A percentile compares a stretch with the other conserved stretches of the same genome.
phyloP scores from a whole-genome alignment of 2,888 invertebrate species.

The Norana najaformis region DNA sequence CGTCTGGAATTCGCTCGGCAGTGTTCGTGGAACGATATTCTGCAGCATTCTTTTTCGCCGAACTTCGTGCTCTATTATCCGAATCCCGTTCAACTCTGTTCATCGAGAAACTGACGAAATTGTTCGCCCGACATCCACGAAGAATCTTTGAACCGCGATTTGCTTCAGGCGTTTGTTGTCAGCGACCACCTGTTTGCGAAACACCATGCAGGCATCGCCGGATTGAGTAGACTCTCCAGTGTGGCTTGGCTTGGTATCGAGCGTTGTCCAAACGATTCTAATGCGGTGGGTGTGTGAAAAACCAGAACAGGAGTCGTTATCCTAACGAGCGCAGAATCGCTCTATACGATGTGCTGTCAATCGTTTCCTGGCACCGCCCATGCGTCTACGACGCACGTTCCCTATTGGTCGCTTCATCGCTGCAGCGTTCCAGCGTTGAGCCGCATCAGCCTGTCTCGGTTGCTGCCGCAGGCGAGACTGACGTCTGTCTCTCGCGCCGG shows the following conservation, averaged over 20 bases:
- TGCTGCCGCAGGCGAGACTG: slow-evolving; percentile 1
- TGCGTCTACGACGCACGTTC: background rate
- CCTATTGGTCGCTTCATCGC: background rate
- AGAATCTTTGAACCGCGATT: background rate
- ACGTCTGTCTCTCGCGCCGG: background rate
- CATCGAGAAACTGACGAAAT: background rate
- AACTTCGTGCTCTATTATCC: background rate
- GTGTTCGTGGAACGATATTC: too few relatives aligned
- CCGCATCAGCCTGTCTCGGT: background rate
- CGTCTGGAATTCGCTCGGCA: background rate
- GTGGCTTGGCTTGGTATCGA: background rate
- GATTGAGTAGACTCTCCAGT: background rate
- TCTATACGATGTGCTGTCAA: background rate
- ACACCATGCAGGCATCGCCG: background rate
- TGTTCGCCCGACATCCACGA: too few relatives aligned
- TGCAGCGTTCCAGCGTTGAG: background rate
- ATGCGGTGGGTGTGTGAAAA: background rate
- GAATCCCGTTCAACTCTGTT: background rate
- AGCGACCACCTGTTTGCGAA: background rate
- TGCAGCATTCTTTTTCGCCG: background rate
- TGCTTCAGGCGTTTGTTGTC: too few relatives aligned
- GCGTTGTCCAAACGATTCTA: background rate
- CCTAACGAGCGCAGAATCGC: background rate
- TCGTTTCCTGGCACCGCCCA: background rate
- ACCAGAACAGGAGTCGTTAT: background rate